phyloP scores from a whole-genome alignment of 1,140 invertebrate species.

The Leptinotarsa undecemlineata region DNA sequence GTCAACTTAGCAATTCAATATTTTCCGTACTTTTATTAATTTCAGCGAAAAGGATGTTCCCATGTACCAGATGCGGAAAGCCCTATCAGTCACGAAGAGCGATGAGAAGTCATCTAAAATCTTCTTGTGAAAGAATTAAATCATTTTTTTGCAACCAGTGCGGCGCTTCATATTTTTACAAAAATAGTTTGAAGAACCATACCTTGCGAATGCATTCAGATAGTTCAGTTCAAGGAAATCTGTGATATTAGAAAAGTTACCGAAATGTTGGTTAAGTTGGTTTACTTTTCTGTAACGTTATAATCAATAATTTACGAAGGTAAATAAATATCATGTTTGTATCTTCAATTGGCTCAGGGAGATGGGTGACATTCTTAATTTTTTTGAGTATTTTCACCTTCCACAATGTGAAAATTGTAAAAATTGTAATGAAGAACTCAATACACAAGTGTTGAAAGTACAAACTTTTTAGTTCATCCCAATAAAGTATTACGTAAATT shows the following conservation, averaged over 20 bases:
- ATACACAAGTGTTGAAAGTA: too few relatives aligned
- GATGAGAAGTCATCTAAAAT: slow-evolving; percentile 41
- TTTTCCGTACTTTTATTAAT: background rate
- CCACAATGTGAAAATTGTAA: too few relatives aligned
- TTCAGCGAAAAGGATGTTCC: slow-evolving; percentile 22
- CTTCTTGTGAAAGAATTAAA: slow-evolving; percentile 53
- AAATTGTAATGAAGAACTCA: too few relatives aligned
- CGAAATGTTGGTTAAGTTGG: too few relatives aligned
- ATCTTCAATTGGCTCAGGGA: background rate
- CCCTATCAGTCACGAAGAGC: slow-evolving; percentile 44
- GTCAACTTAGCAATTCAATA: background rate
- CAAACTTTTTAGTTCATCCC: too few relatives aligned
- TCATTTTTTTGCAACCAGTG: slow-evolving; percentile 50
- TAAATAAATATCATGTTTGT: background rate
- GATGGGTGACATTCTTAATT: too few relatives aligned
- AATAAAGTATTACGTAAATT: too few relatives aligned
- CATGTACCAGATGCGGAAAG: slow-evolving; percentile 42
- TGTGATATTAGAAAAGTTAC: too few relatives aligned
- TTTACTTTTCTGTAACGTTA: too few relatives aligned
- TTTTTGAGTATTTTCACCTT: too few relatives aligned
- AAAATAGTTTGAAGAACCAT: slow-evolving; percentile 40
- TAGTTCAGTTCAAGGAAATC: too few relatives aligned
- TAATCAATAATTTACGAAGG: too few relatives aligned
- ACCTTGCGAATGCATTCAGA: slow-evolving; percentile 37
- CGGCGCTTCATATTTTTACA: slow-evolving; percentile 43